phyloP scores from a whole-genome alignment of 2,113 vertebrate species.

The Euleptes europaea region DNA sequence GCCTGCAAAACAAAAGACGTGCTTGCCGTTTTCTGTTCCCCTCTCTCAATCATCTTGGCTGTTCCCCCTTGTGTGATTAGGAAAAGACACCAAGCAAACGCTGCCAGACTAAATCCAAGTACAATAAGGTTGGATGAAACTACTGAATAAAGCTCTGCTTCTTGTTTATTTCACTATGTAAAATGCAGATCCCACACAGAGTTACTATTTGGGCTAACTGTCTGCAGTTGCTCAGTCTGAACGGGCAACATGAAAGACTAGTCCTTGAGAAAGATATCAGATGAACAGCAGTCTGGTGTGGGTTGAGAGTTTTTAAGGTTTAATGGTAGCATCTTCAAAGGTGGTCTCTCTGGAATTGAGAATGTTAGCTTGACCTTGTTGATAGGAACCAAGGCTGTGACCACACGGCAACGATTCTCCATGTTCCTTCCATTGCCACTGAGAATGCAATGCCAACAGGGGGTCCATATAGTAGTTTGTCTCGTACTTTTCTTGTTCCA shows the following conservation, averaged over 20 bases:
- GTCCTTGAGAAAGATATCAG: conserved; percentile 24
- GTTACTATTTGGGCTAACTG: conserved; percentile 23
- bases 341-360: not conserved
- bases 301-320: conserved; percentile 22
- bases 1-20: not conserved
- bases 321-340: not conserved
- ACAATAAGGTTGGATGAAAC: conserved; percentile 27
- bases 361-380: not conserved
- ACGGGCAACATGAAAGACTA: not conserved
- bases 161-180: conserved; percentile 11
- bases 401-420: no score
- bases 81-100: conserved; percentile 7
- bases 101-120: conserved; percentile 8
- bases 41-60: not conserved
- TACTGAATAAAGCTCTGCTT: conserved; percentile 45
- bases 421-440: no score
- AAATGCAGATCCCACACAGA: conserved; percentile 18
- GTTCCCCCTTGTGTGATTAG: conserved; percentile 9
- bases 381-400: not conserved
- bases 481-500: no score
- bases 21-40: not conserved
- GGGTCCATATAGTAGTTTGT: no score
- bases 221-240: conserved; percentile 21
- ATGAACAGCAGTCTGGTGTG: conserved; percentile 23
- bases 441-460: no score